A percentile compares a stretch with the other conserved stretches of the same genome.
phyloP scores from a whole-genome alignment of 2,888 invertebrate genomes.

The Adelphocoris suturalis region DNA sequence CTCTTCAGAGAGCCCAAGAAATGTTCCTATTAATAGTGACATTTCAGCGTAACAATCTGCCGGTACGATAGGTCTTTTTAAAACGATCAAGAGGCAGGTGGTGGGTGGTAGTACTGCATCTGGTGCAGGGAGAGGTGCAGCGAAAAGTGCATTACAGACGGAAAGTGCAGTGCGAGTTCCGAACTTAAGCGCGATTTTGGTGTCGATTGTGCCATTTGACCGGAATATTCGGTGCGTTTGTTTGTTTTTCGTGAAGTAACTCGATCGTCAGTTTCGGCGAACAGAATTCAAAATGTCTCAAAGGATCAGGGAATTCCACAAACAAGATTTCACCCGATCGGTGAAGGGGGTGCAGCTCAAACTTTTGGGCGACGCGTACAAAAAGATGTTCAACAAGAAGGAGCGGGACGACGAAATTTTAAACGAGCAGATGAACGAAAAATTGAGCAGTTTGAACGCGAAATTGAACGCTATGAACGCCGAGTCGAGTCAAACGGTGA shows the following conservation, averaged over 20 bases:
- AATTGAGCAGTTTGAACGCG: constrained; percentile 2
- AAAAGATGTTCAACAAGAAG: constrained; percentile 78
- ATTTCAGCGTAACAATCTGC: neutral
- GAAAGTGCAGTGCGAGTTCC: neutral
- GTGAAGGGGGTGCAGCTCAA: constrained; percentile 84
- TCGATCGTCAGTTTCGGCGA: neutral
- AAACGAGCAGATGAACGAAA: constrained; percentile 2
- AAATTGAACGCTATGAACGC: neutral
- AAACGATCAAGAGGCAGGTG: neutral
- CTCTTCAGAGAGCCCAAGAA: constrained; percentile 67
- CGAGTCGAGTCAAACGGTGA: constrained; percentile 33
- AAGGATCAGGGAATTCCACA: constrained; percentile 57
- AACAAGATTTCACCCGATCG: constrained; percentile 77
- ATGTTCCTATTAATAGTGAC: constrained; percentile 68
- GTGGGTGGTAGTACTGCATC: constrained; percentile 9
- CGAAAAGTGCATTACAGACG: constrained; percentile 3
- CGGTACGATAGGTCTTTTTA: neutral
- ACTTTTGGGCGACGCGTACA: constrained; percentile 79
- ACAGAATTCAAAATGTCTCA: constrained; percentile 60
- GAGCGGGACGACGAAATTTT: neutral
- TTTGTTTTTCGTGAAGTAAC: neutral
- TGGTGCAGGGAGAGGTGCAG: constrained; percentile 9
- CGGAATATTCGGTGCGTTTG: neutral
- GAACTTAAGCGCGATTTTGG: constrained; percentile 2
- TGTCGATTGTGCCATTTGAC: neutral